Conservation (phyloP, 2,113 vertebrate species). For the Hydrolagus affinis region DNA sequence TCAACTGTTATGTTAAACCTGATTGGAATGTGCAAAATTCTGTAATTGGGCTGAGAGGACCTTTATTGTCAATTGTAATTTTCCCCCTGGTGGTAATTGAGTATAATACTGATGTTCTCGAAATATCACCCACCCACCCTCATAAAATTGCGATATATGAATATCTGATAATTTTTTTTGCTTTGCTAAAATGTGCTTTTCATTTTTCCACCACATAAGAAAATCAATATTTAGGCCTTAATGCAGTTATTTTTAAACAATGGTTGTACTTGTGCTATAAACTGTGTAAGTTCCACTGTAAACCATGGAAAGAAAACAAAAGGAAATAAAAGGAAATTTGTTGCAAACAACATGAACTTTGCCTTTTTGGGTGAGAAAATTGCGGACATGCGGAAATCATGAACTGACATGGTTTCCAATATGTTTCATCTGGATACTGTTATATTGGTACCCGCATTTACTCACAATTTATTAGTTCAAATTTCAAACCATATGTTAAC, state of each 20-base stretch:
- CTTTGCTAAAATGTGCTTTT: not conserved
- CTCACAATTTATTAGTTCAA: not conserved
- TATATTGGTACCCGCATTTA: constrained; percentile 13
- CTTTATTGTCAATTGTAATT: not conserved
- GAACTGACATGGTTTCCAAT: not conserved
- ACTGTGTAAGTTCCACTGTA: not conserved
- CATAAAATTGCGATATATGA: not conserved
- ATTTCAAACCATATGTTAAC: constrained; percentile 5
- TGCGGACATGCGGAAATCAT: not conserved
- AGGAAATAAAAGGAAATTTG: not conserved
- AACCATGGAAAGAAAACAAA: too few relatives aligned
- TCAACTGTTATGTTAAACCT: not conserved
- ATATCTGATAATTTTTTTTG: not conserved
- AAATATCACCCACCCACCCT: not conserved
- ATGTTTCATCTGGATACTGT: not conserved
- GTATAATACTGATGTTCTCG: not conserved
- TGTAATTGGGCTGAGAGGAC: not conserved
- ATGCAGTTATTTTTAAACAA: not conserved
- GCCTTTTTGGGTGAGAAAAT: not conserved
- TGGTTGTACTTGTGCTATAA: not conserved
- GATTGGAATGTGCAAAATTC: not conserved
- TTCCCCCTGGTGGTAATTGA: constrained; percentile 7
- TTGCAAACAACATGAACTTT: not conserved
- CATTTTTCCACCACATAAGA: constrained; percentile 6
- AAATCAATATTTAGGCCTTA: not conserved